phyloP scores from a whole-genome alignment of 2,113 vertebrate genomes.

The Heloderma charlesbogerti region DNA sequence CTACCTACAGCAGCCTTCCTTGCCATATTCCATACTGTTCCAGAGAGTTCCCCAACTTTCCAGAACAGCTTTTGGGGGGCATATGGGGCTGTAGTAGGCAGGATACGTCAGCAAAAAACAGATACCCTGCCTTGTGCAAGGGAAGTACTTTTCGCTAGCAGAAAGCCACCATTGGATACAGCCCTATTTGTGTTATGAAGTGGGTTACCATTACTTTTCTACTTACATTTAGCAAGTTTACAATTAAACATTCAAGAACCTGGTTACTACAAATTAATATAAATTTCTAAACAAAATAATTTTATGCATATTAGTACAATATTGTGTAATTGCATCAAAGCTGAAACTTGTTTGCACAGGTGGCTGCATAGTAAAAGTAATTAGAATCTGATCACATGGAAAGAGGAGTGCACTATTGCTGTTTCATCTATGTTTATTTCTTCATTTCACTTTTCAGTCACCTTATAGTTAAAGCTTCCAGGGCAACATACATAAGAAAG shows the following conservation, averaged over 20 bases:
- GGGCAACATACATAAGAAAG: no score
- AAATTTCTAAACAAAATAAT: neutral
- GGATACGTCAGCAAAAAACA: neutral
- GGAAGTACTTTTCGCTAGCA: neutral
- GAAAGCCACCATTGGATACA: neutral
- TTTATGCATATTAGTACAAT: neutral
- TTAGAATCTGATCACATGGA: conserved; percentile 18
- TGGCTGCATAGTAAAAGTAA: neutral
- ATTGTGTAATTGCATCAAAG: neutral
- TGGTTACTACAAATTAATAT: neutral
- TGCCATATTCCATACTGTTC: neutral
- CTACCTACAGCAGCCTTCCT: neutral
- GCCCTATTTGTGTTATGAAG: neutral
- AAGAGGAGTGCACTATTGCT: neutral
- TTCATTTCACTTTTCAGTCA: no score
- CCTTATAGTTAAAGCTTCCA: no score
- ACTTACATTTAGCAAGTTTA: neutral
- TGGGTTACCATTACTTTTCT: neutral
- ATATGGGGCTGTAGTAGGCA: neutral
- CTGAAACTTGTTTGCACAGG: neutral
- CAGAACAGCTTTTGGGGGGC: neutral
- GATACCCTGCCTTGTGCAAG: neutral
- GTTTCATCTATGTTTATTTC: neutral
- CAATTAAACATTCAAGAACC: neutral
- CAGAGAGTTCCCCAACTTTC: neutral